These are phyloP conservation scores for Haliaeetus leucogaster DNA, from an alignment of 2,113 vertebrate species.

Conservation along the genomic window DNA sequence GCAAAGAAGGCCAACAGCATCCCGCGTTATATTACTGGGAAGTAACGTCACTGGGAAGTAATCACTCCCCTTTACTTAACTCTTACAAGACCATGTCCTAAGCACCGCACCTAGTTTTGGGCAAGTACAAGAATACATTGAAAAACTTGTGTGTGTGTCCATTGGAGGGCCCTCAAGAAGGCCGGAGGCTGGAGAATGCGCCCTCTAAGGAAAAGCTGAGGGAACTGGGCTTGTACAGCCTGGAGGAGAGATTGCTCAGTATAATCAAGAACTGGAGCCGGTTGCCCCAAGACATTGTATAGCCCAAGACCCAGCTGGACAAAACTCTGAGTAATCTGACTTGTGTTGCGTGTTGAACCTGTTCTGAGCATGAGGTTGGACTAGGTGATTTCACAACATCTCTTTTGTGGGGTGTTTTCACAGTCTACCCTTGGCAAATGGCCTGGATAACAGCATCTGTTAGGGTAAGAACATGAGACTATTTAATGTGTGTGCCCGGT, in stretches of 20 bases:
- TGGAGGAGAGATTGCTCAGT: not conserved
- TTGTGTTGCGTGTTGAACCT: not conserved
- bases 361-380: not conserved
- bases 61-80: not conserved
- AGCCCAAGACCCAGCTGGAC: not conserved
- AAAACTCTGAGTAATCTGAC: not conserved
- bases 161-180: not conserved
- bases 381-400: not conserved
- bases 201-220: not conserved
- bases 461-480: not conserved
- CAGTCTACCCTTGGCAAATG: not conserved
- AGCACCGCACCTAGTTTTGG: not conserved
- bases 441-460: not conserved
- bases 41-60: not conserved
- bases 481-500: not conserved
- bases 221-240: not conserved
- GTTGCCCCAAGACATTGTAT: not conserved
- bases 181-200: not conserved
- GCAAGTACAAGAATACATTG: not conserved
- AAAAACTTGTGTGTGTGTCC: not conserved
- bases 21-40: not conserved
- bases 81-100: not conserved
- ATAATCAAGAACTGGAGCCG: not conserved
- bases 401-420: not conserved
- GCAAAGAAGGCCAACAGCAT: not conserved